Evolutionary conservation across 2,113 vertebrate genomes (phyloP).

Genomic region (Aplodontia rufa): DNA sequence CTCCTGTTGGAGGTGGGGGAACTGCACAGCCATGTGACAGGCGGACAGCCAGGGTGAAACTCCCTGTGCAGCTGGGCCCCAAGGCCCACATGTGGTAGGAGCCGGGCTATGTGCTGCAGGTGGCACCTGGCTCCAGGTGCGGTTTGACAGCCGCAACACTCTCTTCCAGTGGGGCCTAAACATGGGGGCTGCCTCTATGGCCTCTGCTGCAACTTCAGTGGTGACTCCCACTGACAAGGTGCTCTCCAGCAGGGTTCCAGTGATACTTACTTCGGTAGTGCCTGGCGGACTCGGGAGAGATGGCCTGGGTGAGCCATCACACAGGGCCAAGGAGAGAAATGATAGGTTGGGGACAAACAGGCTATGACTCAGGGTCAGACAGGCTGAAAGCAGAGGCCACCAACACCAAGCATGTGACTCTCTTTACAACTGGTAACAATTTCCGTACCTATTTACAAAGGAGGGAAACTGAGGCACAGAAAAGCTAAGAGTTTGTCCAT

Average conservation of each 20-base stretch:
- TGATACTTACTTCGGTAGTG: slow-evolving; percentile 76
- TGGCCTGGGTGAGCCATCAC: background rate
- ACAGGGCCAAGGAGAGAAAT: background rate
- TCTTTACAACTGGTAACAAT: background rate
- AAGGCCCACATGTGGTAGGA: background rate
- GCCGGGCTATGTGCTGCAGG: slow-evolving; percentile 70
- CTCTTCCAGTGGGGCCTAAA: slow-evolving; percentile 63
- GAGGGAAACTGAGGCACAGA: background rate
- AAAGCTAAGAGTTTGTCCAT: background rate
- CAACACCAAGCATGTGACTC: background rate
- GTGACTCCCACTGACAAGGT: slow-evolving; percentile 80
- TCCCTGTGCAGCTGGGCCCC: background rate
- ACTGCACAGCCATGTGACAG: slow-evolving; percentile 53
- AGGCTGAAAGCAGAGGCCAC: background rate
- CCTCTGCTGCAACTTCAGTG: slow-evolving; percentile 84
- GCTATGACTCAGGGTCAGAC: background rate
- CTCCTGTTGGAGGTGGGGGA: slow-evolving; percentile 57
- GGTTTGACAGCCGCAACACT: slow-evolving; percentile 75
- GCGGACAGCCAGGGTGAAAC: slow-evolving; percentile 39
- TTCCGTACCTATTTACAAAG: background rate
- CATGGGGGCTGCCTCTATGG: slow-evolving; percentile 69
- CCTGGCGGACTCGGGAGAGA: slow-evolving; percentile 74
- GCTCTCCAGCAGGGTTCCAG: slow-evolving; percentile 58
- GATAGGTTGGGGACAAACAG: background rate
- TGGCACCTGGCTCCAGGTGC: slow-evolving; percentile 66